Evolutionary conservation across 2,797 vertebrate species (phyloP).

Genomic region (Propithecus perrieri): DNA sequence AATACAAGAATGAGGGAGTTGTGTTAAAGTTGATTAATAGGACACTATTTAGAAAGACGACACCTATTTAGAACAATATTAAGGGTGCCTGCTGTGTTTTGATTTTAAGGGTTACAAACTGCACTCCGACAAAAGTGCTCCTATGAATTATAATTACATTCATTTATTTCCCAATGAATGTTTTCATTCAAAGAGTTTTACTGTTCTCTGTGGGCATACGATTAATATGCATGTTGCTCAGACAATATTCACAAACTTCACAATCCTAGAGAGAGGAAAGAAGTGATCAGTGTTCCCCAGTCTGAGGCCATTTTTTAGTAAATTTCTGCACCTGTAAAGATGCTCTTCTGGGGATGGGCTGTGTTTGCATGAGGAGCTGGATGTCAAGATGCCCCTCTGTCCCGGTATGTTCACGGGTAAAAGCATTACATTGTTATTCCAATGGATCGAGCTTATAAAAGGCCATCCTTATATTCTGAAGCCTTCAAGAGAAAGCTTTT

Average conservation of each 20-base stretch:
- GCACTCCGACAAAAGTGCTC: conserved; percentile 36
- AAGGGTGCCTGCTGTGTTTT: conserved; percentile 59
- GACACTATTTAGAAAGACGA: conserved; percentile 37
- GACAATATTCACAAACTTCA: conserved; percentile 64
- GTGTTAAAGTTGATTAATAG: conserved; percentile 54
- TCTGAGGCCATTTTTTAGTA: conserved; percentile 1
- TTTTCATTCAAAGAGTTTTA: conserved; percentile 72
- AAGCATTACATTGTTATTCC: background rate
- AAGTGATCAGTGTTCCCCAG: background rate
- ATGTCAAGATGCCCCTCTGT: conserved; percentile 32
- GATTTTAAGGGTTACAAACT: conserved; percentile 70
- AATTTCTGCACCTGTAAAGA: background rate
- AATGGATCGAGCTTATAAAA: conserved; percentile 47
- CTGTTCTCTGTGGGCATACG: conserved; percentile 56
- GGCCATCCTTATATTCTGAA: conserved; percentile 35
- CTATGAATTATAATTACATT: conserved; percentile 73
- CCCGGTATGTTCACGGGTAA: conserved; percentile 60
- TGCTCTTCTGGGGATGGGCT: background rate
- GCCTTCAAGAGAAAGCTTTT: conserved; percentile 58
- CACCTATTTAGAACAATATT: conserved; percentile 59
- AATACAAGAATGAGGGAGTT: background rate
- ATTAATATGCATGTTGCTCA: conserved; percentile 56
- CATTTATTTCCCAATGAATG: conserved; percentile 52
- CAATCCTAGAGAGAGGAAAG: background rate
- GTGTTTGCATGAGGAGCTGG: background rate